Conservation (phyloP, 2,113 vertebrate genomes). For the Chaetodon auriga region DNA sequence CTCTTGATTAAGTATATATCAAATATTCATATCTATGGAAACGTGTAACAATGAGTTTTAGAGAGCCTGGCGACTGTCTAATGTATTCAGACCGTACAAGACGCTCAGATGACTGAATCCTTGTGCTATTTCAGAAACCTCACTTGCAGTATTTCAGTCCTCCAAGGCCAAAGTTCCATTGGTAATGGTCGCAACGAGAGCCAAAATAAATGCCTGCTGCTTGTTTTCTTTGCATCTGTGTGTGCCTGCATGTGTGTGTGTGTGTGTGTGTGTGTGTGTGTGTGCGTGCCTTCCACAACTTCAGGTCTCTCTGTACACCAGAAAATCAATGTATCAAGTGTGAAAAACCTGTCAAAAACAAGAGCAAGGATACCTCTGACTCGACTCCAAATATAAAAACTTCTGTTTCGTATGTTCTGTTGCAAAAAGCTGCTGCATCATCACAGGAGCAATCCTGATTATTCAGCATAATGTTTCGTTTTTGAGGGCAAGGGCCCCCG, state of each 20-base stretch:
- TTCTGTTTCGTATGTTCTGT: conserved; percentile 31
- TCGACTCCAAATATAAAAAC: conserved; percentile 36
- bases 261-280: conserved; percentile 39
- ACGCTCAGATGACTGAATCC: conserved; percentile 72
- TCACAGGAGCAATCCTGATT: conserved; percentile 51
- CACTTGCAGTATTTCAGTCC: conserved; percentile 68
- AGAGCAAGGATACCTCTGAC: conserved; percentile 13
- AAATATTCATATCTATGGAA: conserved; percentile 76
- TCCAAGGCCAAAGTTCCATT: conserved; percentile 69
- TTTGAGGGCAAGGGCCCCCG: conserved; percentile 19
- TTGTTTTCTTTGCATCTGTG: conserved; percentile 72
- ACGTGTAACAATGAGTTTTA: conserved; percentile 75
- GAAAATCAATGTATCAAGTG: conserved; percentile 45
- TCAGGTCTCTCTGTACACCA: conserved; percentile 5
- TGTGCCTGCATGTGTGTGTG: conserved; percentile 23
- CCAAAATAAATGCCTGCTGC: conserved; percentile 81
- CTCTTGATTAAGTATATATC: conserved; percentile 74
- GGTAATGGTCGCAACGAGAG: conserved; percentile 64
- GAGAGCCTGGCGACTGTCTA: conserved; percentile 65
- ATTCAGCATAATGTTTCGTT: conserved; percentile 58
- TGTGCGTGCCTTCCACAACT: conserved; percentile 7
- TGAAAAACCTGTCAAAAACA: conserved; percentile 33
- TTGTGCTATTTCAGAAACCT: conserved; percentile 79
- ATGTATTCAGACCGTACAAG: conserved; percentile 74
- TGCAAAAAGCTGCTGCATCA: conserved; percentile 54